Conservation (phyloP, 2,888 invertebrate species). For the Phlogophora meticulosa region DNA sequence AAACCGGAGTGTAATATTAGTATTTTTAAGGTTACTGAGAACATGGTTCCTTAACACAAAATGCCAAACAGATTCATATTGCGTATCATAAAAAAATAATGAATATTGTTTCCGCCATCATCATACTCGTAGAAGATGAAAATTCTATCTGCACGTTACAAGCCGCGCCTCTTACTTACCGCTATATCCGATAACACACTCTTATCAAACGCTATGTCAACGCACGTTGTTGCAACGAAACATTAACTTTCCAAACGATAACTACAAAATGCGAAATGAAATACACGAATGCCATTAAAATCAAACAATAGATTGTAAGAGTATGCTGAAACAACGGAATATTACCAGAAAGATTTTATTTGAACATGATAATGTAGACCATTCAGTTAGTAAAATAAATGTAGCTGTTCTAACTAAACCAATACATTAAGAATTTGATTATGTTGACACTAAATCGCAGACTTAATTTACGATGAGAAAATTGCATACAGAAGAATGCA, state of each 20-base stretch:
- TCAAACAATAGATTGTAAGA: constrained; percentile 43
- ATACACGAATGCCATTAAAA: constrained; percentile 48
- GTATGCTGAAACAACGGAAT: constrained; percentile 2
- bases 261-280: constrained; percentile 45
- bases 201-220: constrained; percentile 72
- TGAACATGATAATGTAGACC: constrained; percentile 2
- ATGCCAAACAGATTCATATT: not conserved
- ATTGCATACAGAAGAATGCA: constrained; percentile 19
- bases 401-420: not conserved
- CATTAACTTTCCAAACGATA: constrained; percentile 67
- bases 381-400: constrained; percentile 11
- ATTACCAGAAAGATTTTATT: constrained; percentile 17
- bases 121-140: constrained; percentile 6
- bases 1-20: not conserved
- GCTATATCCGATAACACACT: constrained; percentile 73
- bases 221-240: constrained; percentile 58
- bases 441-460: constrained; percentile 12
- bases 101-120: too few relatives aligned
- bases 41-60: not conserved
- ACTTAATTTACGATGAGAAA: constrained; percentile 42
- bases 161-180: constrained; percentile 29
- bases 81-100: too few relatives aligned
- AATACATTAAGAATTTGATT: constrained; percentile 14
- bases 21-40: not conserved
- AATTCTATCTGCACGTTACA: constrained; percentile 26